Evolutionary conservation across 2,113 vertebrate species (phyloP).

Genomic region (Psephotus haematonotus): DNA sequence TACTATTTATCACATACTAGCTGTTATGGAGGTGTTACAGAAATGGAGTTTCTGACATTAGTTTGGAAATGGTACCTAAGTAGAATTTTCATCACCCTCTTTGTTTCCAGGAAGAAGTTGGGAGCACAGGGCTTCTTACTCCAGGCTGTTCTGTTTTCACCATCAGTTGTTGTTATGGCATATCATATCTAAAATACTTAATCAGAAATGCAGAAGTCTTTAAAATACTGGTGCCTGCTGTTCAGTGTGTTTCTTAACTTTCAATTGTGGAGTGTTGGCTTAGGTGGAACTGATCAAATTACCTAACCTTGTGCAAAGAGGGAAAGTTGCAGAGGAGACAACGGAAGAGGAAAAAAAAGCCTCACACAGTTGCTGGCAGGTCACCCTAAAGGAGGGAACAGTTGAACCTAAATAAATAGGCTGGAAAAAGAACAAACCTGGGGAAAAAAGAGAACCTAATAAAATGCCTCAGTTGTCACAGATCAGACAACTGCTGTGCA

Average conservation of each 20-base stretch:
- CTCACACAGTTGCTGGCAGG: background rate
- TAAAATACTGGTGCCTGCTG: background rate
- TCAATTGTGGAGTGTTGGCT: background rate
- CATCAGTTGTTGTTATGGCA: background rate
- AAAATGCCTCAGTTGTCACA: background rate
- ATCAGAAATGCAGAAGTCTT: background rate
- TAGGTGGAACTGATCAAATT: constrained; percentile 10
- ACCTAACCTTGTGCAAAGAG: background rate
- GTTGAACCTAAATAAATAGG: constrained; percentile 6
- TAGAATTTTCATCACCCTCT: background rate
- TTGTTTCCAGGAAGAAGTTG: background rate
- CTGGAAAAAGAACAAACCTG: background rate
- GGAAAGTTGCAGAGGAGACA: background rate
- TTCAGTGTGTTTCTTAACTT: background rate
- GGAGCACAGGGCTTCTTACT: background rate
- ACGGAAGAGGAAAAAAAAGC: background rate
- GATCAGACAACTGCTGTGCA: background rate
- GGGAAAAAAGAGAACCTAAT: background rate
- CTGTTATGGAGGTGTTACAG: background rate
- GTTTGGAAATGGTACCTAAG: background rate
- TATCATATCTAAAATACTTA: background rate
- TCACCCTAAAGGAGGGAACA: background rate
- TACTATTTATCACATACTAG: background rate
- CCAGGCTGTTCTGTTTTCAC: background rate
- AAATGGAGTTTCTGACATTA: background rate